Conservation (phyloP, 2,113 vertebrate species). For the Entomyzon cyanotis region DNA sequence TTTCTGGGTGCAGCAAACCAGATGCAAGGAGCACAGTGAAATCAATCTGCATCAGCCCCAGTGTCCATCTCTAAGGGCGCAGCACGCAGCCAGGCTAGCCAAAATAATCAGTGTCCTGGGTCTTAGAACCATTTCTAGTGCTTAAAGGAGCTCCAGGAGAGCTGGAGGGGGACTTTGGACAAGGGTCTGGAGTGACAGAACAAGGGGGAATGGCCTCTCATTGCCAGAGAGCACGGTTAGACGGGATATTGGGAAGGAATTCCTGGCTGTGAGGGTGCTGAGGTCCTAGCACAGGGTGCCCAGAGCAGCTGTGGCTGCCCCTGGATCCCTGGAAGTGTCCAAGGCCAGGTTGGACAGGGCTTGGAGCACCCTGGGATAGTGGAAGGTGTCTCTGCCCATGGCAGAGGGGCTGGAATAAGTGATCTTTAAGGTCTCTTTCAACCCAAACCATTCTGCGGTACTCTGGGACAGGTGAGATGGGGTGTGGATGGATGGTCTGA, state of each 20-base stretch:
- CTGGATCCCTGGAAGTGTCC: background rate
- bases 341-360: background rate
- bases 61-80: fast-evolving
- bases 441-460: background rate
- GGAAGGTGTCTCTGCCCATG: background rate
- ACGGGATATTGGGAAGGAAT: background rate
- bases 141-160: background rate
- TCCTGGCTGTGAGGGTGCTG: fast-evolving
- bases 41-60: background rate
- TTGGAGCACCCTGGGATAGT: background rate
- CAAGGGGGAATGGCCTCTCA: too few species aligned
- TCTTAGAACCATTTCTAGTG: background rate
- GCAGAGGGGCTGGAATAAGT: background rate
- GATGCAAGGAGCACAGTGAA: background rate
- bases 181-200: background rate
- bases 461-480: too few species aligned
- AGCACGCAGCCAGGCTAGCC: background rate
- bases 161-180: background rate
- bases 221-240: fast-evolving
- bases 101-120: background rate
- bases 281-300: background rate
- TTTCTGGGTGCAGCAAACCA: background rate
- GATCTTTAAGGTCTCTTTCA: background rate
- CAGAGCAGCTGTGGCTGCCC: background rate
- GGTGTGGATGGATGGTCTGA: background rate